Evolutionary conservation across 2,797 vertebrate genomes (phyloP).

Genomic region (Rhabdomys pumilio): DNA sequence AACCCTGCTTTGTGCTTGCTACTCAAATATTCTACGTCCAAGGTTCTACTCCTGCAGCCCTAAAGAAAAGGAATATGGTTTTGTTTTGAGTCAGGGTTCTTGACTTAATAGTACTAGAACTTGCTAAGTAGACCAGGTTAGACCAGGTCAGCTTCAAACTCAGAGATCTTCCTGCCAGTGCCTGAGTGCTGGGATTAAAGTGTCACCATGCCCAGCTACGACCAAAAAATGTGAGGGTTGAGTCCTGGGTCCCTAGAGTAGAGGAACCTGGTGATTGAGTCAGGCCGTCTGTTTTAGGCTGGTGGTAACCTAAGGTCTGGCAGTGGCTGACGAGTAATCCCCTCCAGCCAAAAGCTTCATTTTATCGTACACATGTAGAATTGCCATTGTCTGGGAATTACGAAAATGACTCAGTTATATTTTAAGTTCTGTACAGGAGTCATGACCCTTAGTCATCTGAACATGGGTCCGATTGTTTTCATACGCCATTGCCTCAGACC

Average conservation of each 20-base stretch:
- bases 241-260: not conserved
- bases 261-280: not conserved
- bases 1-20: not conserved
- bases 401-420: not conserved
- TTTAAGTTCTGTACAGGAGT: not conserved
- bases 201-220: not conserved
- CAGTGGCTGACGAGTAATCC: not conserved
- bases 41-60: not conserved
- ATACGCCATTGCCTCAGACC: not conserved
- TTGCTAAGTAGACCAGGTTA: not conserved
- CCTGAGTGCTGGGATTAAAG: not conserved
- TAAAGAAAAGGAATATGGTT: not conserved
- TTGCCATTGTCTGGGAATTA: not conserved
- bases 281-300: not conserved
- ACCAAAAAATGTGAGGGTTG: not conserved
- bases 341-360: not conserved
- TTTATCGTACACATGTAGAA: constrained; percentile 53
- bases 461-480: not conserved
- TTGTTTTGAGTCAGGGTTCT: not conserved
- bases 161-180: not conserved
- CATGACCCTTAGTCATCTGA: not conserved
- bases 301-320: not conserved
- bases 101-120: not conserved
- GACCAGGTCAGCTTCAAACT: not conserved
- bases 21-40: not conserved